Evolutionary conservation across 2,113 vertebrate genomes (phyloP).

Genomic region (Phainopepla nitens): DNA sequence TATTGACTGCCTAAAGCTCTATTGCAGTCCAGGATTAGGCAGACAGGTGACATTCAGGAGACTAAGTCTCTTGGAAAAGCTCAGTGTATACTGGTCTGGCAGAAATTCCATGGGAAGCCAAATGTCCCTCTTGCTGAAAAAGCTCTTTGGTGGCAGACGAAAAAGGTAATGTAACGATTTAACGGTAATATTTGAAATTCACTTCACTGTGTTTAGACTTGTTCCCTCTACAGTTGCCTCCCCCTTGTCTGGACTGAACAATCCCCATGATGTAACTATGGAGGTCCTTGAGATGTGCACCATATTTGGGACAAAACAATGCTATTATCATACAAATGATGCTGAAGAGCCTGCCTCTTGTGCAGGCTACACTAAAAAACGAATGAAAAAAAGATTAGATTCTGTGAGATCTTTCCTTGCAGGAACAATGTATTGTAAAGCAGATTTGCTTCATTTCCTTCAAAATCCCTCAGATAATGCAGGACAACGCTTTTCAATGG

Average conservation of each 20-base stretch:
- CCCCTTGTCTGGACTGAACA: constrained; percentile 38
- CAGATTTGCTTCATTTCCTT: constrained; percentile 65
- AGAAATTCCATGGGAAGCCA: constrained; percentile 30
- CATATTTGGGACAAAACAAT: constrained; percentile 38
- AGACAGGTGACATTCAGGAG: constrained; percentile 25
- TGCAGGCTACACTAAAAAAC: constrained; percentile 32
- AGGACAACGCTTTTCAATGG: constrained; percentile 15
- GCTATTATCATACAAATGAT: constrained; percentile 54
- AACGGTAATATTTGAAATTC: constrained; percentile 31
- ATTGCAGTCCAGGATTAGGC: constrained; percentile 9
- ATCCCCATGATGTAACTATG: constrained; percentile 4
- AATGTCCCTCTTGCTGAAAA: background rate
- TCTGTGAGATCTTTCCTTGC: constrained; percentile 50
- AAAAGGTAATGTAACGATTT: background rate
- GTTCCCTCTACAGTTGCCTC: background rate
- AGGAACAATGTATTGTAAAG: constrained; percentile 56
- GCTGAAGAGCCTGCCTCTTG: constrained; percentile 34
- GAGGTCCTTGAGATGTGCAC: constrained; percentile 39
- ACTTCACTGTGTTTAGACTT: background rate
- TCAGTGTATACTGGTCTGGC: background rate
- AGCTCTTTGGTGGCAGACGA: background rate
- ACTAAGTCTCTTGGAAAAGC: background rate
- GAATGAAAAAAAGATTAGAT: constrained; percentile 66
- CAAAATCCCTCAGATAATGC: constrained; percentile 52
- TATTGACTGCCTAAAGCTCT: background rate